These are phyloP conservation scores for Oreochromis spilurus DNA, from an alignment of 2,113 vertebrate genomes.

Conservation along the genomic window DNA sequence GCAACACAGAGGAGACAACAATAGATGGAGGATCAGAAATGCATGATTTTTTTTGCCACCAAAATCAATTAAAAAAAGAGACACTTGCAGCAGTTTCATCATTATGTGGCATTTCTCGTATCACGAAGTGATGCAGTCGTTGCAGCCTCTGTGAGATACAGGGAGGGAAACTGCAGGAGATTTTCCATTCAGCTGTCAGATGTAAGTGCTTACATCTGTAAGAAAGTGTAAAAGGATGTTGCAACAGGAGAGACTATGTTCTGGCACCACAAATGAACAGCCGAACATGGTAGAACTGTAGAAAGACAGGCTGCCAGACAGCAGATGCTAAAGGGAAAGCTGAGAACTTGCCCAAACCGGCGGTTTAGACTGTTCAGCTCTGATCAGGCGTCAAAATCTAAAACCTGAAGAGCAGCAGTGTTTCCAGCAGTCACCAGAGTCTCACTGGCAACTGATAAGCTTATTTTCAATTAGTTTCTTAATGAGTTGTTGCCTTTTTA, in stretches of 20 bases:
- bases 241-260: background rate
- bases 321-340: background rate
- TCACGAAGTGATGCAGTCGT: background rate
- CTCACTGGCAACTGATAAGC: background rate
- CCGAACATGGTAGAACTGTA: background rate
- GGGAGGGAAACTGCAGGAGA: background rate
- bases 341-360: background rate
- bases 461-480: background rate
- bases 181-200: background rate
- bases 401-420: background rate
- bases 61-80: background rate
- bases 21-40: constrained; percentile 21
- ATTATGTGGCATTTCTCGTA: background rate
- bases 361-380: background rate
- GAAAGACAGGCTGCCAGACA: background rate
- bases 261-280: background rate
- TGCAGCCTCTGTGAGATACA: background rate
- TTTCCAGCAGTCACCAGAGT: background rate
- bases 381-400: constrained; percentile 6
- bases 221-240: background rate
- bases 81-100: background rate
- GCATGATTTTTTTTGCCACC: background rate
- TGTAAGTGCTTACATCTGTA: background rate
- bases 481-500: background rate
- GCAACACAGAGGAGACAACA: background rate